Conservation (phyloP, 2,797 vertebrate species). For the Enteromius mattozi region DNA sequence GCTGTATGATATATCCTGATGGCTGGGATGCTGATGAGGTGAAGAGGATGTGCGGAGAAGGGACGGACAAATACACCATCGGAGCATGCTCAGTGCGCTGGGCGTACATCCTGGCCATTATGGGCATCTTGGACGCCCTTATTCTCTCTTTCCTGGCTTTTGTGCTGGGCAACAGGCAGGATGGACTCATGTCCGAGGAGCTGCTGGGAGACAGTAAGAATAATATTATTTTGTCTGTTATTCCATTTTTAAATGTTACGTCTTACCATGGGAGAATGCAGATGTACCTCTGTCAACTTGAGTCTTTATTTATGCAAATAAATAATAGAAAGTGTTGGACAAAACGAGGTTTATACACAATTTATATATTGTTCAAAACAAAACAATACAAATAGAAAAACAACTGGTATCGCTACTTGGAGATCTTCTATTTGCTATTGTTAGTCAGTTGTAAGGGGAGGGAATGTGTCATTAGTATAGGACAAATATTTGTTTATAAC, state of each 20-base stretch:
- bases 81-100: conserved; percentile 98
- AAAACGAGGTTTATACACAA: neutral
- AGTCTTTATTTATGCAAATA: neutral
- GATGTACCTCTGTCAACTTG: neutral
- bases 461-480: too few relatives aligned
- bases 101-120: conserved; percentile 99
- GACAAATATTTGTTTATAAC: neutral
- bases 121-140: conserved; percentile 97
- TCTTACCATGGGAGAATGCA: neutral
- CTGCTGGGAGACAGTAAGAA: conserved; percentile 97
- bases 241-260: neutral
- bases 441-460: neutral
- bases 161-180: conserved; percentile 97
- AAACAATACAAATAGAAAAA: neutral
- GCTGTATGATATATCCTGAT: conserved; percentile 98
- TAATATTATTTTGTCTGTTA: conserved; percentile 51
- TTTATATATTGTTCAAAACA: neutral
- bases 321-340: neutral
- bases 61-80: conserved; percentile 97
- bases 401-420: neutral
- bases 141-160: conserved; percentile 98
- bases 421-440: neutral
- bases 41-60: conserved; percentile 96
- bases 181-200: conserved; percentile 95
- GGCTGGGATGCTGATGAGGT: conserved; percentile 99